Percentiles rank a stretch among this genome's conserved stretches.
Evolutionary conservation across 1,140 invertebrate species (phyloP).

Genomic region (Calosoma granatense): DNA sequence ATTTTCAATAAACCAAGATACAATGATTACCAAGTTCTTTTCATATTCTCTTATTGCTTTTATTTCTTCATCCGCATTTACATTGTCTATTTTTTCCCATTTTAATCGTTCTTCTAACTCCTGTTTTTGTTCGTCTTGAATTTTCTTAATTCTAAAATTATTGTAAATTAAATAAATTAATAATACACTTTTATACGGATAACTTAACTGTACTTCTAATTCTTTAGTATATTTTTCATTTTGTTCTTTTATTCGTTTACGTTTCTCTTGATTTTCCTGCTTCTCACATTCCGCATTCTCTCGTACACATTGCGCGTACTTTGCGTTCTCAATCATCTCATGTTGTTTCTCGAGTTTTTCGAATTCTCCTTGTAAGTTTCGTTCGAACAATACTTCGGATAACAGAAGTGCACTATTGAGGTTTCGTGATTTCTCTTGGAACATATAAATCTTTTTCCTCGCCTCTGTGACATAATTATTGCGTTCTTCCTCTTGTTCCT

Average conservation of each 20-base stretch:
- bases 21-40: neutral
- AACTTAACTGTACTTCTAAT: neutral
- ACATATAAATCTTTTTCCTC: neutral
- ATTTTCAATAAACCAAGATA: neutral
- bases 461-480: neutral
- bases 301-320: neutral
- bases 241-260: neutral
- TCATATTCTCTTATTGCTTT: neutral
- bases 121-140: neutral
- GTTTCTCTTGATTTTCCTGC: neutral
- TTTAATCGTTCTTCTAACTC: neutral
- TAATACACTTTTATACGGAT: too few species aligned
- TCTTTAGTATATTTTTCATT: neutral
- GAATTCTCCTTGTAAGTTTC: neutral
- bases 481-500: neutral
- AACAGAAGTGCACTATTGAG: neutral
- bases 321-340: neutral
- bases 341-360: neutral
- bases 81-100: neutral
- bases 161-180: too few species aligned
- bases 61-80: neutral
- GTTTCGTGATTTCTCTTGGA: neutral
- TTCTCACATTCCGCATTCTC: neutral
- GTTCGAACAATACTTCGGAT: neutral
- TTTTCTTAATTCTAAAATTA: neutral